These are phyloP conservation scores for Patella pellucida DNA, from an alignment of 2,888 invertebrate genomes.

Conservation along the genomic window DNA sequence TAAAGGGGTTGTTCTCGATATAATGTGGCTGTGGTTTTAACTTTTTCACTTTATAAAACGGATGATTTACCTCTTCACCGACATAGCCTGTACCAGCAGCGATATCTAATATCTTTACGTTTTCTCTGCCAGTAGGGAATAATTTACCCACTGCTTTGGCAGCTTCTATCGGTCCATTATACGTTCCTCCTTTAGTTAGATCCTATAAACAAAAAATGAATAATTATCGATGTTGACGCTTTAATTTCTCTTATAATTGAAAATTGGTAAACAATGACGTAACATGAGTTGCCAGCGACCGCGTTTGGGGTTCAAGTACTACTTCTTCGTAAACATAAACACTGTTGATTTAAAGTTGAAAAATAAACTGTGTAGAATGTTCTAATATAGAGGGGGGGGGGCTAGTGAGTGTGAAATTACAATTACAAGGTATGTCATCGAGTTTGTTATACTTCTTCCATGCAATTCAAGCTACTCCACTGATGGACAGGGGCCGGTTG, in stretches of 20 bases:
- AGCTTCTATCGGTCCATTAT: conserved; percentile 65
- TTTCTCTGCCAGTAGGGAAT: conserved; percentile 45
- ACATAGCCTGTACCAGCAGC: conserved; percentile 71
- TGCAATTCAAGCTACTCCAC: too few species aligned
- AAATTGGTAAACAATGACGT: too few species aligned
- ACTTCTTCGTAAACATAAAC: too few species aligned
- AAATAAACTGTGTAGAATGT: not conserved
- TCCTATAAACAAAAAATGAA: conserved; percentile 38
- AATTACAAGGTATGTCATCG: too few species aligned
- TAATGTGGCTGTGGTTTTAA: too few species aligned
- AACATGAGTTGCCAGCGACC: too few species aligned
- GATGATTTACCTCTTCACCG: conserved; percentile 53
- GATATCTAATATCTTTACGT: conserved; percentile 63
- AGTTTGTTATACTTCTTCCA: too few species aligned
- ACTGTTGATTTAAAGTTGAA: not conserved
- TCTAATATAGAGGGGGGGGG: not conserved
- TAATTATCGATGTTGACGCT: not conserved
- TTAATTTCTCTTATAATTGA: too few species aligned
- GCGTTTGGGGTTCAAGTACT: too few species aligned
- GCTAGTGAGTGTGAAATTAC: too few species aligned
- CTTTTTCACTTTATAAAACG: not conserved
- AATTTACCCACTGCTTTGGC: conserved; percentile 56
- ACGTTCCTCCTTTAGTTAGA: conserved; percentile 44
- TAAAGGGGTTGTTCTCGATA: too few species aligned
- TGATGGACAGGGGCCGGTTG: too few species aligned